These are phyloP conservation scores for Platycheirus albimanus DNA, from an alignment of 2,888 invertebrate species.

Conservation along the genomic window DNA sequence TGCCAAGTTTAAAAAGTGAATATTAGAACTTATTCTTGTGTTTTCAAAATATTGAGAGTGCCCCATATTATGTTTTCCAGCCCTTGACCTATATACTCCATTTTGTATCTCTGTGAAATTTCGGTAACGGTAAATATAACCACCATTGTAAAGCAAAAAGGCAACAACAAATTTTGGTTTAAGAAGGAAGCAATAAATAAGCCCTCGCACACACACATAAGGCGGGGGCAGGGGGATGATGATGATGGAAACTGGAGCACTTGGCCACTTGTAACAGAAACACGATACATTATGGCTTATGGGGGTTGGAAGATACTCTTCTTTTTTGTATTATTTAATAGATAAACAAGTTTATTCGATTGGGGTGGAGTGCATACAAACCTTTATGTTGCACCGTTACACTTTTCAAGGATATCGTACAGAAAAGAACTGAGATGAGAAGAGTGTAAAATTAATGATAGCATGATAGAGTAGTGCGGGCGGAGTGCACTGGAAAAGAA, in stretches of 20 bases:
- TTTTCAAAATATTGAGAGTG: constrained; percentile 37
- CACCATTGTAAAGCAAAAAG: constrained; percentile 13
- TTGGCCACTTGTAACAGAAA: constrained; percentile 68
- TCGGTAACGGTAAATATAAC: constrained; percentile 30
- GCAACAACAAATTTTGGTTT: constrained; percentile 39
- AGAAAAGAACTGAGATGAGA: constrained; percentile 36
- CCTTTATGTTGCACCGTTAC: constrained; percentile 61
- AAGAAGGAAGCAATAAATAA: constrained; percentile 43
- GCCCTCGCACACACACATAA: constrained; percentile 19
- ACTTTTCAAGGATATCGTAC: constrained; percentile 51
- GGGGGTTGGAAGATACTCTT: constrained; percentile 52
- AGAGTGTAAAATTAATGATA: constrained; percentile 21
- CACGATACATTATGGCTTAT: constrained; percentile 38
- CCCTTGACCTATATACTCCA: constrained; percentile 70
- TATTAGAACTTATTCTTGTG: constrained; percentile 10
- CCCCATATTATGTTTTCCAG: constrained; percentile 64
- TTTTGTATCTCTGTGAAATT: constrained; percentile 46
- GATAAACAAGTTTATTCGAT: constrained; percentile 62
- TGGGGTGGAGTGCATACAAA: constrained; percentile 55
- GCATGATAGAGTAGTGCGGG: constrained; percentile 34
- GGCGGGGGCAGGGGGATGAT: constrained; percentile 21
- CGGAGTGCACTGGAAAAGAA: constrained; percentile 1
- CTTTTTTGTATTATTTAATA: constrained; percentile 26
- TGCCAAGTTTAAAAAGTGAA: background rate
- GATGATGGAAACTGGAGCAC: constrained; percentile 56